Evolutionary conservation across 2,888 invertebrate genomes (phyloP), one percentile per base, ranked within the genome.

Genomic region (Agrypnus murinus): DNA sequence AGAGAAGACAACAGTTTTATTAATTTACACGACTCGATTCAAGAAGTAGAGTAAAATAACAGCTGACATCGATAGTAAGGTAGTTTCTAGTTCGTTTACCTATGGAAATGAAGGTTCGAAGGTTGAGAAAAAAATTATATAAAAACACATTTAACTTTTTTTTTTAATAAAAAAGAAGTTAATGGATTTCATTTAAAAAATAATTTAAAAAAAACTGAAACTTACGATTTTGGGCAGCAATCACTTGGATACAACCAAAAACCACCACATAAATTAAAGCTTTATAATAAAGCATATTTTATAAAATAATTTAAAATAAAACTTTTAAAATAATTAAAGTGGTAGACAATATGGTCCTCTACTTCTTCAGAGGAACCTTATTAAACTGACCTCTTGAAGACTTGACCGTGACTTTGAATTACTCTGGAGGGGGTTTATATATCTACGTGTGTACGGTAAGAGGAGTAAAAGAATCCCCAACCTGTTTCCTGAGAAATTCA

Each of bases 391-490:
- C 83, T 83, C 83, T 77, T 80, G 77, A 76, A 77, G 73, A 71
- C 77, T 77, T 81, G 83, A 77, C 84, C 83, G 80, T 83, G 83
- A 82, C 82, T 81, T 82, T 83, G 82, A 77, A 72, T 59, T 58
- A 64, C 3, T 25, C 71, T 65, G 58, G 68, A 58, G 62, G 68
- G 70, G 65, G 34, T 59, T 64, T 71, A 71, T 14, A 63, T 65
- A 36, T 25, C 3, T 25, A 25, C n/a, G n/a, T 25, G 25, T 3
- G 25, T 25, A 25, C 25, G 25, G 25, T 25, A 25, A 25, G 25
- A 25, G n/a, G 40, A 10, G 40, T 12, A 10, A 40, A 60, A 46
- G 43, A 63, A 43, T 53, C 48, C 45, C 46, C 53, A 69, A 69
- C 69, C 69, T 50, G 69, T 69, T 25, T 69, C 58, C 25, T 34